Evolutionary conservation across 92 coral and sea anemone species (phyloP), one percentile per base, ranked within the genome.

Genomic region (Umimayanthus chanpuru): DNA sequence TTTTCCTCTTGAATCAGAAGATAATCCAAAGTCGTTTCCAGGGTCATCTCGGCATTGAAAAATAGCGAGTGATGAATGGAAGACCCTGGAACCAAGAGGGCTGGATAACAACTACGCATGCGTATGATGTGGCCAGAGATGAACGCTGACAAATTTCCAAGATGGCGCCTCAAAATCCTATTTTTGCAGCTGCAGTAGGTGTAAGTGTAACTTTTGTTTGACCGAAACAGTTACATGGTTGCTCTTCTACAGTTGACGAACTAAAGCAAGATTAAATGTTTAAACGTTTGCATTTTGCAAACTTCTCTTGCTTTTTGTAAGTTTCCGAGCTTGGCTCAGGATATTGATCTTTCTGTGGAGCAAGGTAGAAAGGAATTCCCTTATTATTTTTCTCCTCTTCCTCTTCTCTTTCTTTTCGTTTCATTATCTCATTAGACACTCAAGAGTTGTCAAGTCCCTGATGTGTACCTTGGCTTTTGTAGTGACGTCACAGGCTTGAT

Each of bases 401-500:
- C 25, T 18, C n/a, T 5, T 20, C 25, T 21, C 68, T 61, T 14
- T 5, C 25, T 20, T 21, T 61, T 61, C 25, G 5, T 61, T 61
- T 20, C 68, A 26, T 5, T 29, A n/a, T 56, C 9, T 73, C 11
- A 53, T 88, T 73, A 16, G 26, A 8, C 21, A 74, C 15, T 11
- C 40, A n/a, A 74, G 41, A 74, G 49, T 14, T 41, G 49, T 5
- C 49, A 74, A 18, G 73, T 11, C 39, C 38, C 15, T 25, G 18
- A 0, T 9, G 23, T 30, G 23, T 74, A 92, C 94, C 92, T 89
- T 81, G 39, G 94, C 94, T 67, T 86, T 66, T 50, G 81, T 82
- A 18, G 94, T 92, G 77, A 92, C 94, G 85, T 92, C 94, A 81
- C 66, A 91, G 6, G 90, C 92, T 25, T 61, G 88, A 67, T 92